phyloP scores from a whole-genome alignment of 1,140 invertebrate species.

The Caenorhabditis latens region DNA sequence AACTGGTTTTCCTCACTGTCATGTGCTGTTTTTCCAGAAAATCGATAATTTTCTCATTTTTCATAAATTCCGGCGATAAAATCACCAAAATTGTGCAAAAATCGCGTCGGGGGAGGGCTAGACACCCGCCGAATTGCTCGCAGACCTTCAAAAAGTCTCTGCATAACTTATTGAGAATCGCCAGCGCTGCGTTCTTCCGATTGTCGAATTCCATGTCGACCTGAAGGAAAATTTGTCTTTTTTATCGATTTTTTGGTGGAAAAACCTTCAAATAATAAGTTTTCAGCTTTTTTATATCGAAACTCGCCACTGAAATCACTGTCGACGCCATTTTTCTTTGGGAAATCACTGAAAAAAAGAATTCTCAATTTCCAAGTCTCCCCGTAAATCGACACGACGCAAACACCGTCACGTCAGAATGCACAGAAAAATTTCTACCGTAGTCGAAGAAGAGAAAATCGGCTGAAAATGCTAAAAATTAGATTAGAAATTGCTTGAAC shows the following conservation, averaged over 20 bases:
- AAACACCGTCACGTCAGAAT: background rate
- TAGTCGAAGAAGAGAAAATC: too few relatives aligned
- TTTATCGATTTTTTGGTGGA: background rate
- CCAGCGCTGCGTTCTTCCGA: slow-evolving; percentile 32
- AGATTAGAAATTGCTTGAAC: too few relatives aligned
- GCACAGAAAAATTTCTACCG: background rate
- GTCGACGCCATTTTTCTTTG: background rate
- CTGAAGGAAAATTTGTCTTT: background rate
- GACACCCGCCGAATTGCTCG: background rate
- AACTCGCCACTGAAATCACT: background rate
- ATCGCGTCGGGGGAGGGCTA: background rate
- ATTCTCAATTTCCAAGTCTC: background rate
- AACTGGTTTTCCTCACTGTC: background rate
- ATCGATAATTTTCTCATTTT: background rate
- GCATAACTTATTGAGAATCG: slow-evolving; percentile 7
- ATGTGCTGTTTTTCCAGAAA: background rate
- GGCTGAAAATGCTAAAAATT: too few relatives aligned
- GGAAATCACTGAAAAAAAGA: background rate
- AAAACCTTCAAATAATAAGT: slow-evolving; percentile 8
- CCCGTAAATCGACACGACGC: slow-evolving; percentile 11
- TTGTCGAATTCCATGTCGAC: slow-evolving; percentile 37
- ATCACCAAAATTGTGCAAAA: slow-evolving; percentile 7
- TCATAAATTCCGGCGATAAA: background rate
- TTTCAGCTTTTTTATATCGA: background rate
- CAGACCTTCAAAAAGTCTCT: background rate